Conservation (phyloP, 2,888 invertebrate species). For the Drosophila mimica region DNA sequence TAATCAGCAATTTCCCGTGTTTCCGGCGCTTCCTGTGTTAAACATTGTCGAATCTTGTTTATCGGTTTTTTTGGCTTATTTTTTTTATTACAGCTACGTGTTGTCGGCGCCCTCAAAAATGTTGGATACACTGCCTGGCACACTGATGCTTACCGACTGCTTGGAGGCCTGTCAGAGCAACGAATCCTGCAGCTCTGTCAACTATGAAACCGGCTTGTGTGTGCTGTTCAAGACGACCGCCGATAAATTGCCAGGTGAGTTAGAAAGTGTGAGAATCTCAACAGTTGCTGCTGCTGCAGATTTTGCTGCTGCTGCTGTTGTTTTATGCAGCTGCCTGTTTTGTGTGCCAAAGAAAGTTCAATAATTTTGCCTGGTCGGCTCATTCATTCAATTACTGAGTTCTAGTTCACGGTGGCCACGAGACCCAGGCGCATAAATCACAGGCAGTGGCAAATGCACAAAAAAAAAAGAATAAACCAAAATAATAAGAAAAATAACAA, state of each 20-base stretch:
- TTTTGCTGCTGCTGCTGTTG: constrained; percentile 4
- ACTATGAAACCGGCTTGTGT: constrained; percentile 97
- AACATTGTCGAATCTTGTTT: constrained; percentile 5
- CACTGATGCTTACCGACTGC: constrained; percentile 97
- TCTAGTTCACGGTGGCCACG: constrained; percentile 74
- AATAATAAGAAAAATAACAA: constrained; percentile 9
- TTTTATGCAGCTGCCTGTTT: constrained; percentile 40
- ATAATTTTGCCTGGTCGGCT: constrained; percentile 68
- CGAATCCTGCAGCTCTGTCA: constrained; percentile 96
- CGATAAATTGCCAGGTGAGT: constrained; percentile 94
- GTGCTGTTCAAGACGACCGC: constrained; percentile 96
- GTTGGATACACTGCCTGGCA: constrained; percentile 95
- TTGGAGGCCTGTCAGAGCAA: constrained; percentile 96
- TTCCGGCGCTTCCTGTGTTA: background rate
- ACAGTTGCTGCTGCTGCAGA: constrained; percentile 29
- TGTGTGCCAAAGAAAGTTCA: constrained; percentile 80
- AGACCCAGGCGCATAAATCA: constrained; percentile 1
- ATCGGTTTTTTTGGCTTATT: background rate
- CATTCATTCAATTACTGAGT: constrained; percentile 78
- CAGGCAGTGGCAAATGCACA: background rate
- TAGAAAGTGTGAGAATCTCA: constrained; percentile 76
- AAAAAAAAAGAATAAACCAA: background rate
- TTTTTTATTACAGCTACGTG: constrained; percentile 88
- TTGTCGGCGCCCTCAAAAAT: constrained; percentile 96
- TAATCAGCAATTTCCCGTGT: background rate